phyloP scores from a whole-genome alignment of 2,113 vertebrate species.

The Rhegmatorhina hoffmannsi region DNA sequence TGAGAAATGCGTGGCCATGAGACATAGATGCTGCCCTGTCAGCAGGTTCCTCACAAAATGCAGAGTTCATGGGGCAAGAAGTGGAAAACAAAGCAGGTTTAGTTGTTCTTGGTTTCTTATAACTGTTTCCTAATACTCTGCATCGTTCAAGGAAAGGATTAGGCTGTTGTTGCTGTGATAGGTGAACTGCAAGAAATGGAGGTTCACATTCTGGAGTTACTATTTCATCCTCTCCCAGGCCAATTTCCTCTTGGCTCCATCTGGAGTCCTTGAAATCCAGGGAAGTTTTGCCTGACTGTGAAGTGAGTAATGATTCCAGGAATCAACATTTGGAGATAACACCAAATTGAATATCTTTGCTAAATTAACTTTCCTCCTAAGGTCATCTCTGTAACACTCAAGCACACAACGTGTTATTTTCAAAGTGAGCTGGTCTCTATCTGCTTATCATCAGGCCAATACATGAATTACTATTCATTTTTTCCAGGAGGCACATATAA shows the following conservation, averaged over 20 bases:
- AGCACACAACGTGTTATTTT: neutral
- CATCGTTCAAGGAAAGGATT: neutral
- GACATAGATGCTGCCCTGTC: neutral
- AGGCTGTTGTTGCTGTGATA: neutral
- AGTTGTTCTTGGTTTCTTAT: neutral
- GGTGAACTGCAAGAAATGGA: slow-evolving; percentile 5
- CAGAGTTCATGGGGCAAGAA: slow-evolving; percentile 1
- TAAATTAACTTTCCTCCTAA: slow-evolving; percentile 51
- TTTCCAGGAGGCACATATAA: slow-evolving; percentile 9
- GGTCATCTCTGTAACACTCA: neutral
- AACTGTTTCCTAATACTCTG: neutral
- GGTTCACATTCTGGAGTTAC: slow-evolving; percentile 31
- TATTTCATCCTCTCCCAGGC: slow-evolving; percentile 36
- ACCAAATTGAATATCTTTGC: slow-evolving; percentile 18
- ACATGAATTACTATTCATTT: neutral
- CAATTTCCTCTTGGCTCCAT: slow-evolving; percentile 55
- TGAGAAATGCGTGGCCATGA: neutral
- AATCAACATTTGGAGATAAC: slow-evolving; percentile 56
- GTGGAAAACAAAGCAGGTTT: slow-evolving; percentile 19
- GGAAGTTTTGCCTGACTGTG: slow-evolving; percentile 46
- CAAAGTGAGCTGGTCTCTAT: neutral
- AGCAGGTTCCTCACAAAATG: slow-evolving; percentile 41
- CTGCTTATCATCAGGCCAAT: neutral
- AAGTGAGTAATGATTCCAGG: slow-evolving; percentile 63
- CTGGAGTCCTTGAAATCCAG: slow-evolving; percentile 42